A percentile compares a stretch with the other conserved stretches of the same genome.
Evolutionary conservation across 2,113 vertebrate genomes (phyloP).

Genomic region (Ctenomys sociabilis): DNA sequence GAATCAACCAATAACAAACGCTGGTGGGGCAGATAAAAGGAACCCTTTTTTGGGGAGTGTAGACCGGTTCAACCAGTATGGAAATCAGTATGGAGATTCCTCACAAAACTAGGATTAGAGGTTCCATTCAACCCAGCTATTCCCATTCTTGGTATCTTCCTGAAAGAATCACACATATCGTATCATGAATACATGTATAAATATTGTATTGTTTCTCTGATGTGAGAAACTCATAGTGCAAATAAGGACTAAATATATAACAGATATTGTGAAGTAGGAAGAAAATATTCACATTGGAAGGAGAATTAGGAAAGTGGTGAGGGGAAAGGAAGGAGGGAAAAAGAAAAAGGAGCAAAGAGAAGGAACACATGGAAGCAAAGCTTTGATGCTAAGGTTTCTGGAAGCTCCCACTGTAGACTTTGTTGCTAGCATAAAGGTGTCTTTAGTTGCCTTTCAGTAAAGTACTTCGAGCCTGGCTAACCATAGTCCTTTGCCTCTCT

Average conservation of each 20-base stretch:
- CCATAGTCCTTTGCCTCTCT: not conserved
- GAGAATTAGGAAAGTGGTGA: not conserved
- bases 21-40: not conserved
- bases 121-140: not conserved
- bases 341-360: not conserved
- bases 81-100: not conserved
- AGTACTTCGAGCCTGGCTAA: not conserved
- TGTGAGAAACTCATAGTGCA: not conserved
- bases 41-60: not conserved
- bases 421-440: not conserved
- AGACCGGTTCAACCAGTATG: not conserved
- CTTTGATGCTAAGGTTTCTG: not conserved
- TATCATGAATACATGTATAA: not conserved
- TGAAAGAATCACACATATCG: not conserved
- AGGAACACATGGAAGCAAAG: not conserved
- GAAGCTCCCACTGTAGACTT: not conserved
- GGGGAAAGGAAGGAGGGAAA: not conserved
- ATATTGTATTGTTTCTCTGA: not conserved
- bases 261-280: not conserved
- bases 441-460: not conserved
- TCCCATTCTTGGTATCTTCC: not conserved
- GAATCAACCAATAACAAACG: not conserved
- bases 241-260: not conserved
- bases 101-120: not conserved
- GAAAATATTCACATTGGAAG: not conserved